These are phyloP conservation scores for Micropterix aruncella DNA, from an alignment of 2,888 invertebrate genomes.

Conservation along the genomic window DNA sequence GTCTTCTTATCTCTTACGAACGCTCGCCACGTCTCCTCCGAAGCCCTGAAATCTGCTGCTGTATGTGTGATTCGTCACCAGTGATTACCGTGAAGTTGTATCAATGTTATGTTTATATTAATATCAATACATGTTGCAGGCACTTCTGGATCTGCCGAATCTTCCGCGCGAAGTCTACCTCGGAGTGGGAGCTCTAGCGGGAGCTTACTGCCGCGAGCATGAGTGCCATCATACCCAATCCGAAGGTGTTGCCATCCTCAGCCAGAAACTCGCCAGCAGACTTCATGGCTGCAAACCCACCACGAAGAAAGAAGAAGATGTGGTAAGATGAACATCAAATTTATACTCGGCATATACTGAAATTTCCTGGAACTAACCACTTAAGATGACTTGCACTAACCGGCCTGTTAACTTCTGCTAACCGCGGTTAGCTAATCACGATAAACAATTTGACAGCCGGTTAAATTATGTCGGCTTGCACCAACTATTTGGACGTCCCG, in stretches of 20 bases:
- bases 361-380: no score
- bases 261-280: slow-evolving; percentile 49
- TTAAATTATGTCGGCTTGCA: no score
- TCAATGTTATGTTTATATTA: no score
- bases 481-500: no score
- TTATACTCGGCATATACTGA: no score
- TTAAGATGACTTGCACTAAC: no score
- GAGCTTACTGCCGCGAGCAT: slow-evolving; percentile 55
- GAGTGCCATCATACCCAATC: slow-evolving; percentile 34
- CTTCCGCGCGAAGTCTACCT: slow-evolving; percentile 56
- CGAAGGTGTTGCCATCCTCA: slow-evolving; percentile 45
- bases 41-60: slow-evolving; percentile 44
- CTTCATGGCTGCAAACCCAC: slow-evolving; percentile 51
- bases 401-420: no score
- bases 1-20: slow-evolving; percentile 56
- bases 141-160: slow-evolving; percentile 42
- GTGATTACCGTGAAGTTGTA: neutral
- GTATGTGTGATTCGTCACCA: slow-evolving; percentile 17
- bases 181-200: slow-evolving; percentile 58
- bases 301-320: slow-evolving; percentile 51
- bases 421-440: no score
- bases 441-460: no score
- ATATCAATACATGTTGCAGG: slow-evolving; percentile 21
- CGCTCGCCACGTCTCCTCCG: slow-evolving; percentile 49
- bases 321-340: no score